phyloP scores from a whole-genome alignment of 2,113 vertebrate genomes.

The Grallaria varia region DNA sequence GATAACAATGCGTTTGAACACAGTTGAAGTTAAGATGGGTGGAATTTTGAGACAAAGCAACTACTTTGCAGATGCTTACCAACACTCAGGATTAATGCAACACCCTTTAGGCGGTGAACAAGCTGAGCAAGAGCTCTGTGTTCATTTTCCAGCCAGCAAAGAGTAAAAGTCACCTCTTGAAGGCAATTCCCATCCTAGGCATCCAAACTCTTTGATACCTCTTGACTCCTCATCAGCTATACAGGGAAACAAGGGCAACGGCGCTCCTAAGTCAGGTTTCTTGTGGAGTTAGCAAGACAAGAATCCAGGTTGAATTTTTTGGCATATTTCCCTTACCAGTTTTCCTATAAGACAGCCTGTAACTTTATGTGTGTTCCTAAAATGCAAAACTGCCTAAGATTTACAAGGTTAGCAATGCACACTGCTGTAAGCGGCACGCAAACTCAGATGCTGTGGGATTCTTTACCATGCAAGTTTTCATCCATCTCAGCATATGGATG shows the following conservation, averaged over 20 bases:
- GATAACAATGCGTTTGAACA: background rate
- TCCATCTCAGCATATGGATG: slow-evolving; percentile 44
- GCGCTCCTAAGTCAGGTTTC: background rate
- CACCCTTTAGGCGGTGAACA: background rate
- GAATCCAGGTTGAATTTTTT: background rate
- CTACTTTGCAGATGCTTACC: slow-evolving; percentile 21
- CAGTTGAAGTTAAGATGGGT: background rate
- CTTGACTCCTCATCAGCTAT: background rate
- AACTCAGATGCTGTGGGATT: slow-evolving; percentile 41
- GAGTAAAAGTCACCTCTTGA: background rate
- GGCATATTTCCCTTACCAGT: slow-evolving; percentile 10
- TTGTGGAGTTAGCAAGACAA: background rate
- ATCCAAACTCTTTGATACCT: background rate
- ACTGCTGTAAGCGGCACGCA: slow-evolving; percentile 38
- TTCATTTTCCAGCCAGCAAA: background rate
- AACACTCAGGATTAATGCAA: background rate
- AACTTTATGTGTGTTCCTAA: background rate
- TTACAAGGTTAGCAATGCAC: slow-evolving; percentile 39
- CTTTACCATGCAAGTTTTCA: slow-evolving; percentile 55
- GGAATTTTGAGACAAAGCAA: slow-evolving; percentile 13
- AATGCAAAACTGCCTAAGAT: slow-evolving; percentile 4
- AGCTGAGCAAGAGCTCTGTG: background rate
- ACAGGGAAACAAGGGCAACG: background rate
- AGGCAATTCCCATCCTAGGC: background rate
- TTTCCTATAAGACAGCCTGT: background rate